Evolutionary conservation across 2,113 vertebrate genomes (phyloP).

Genomic region (Misgurnus anguillicaudatus): DNA sequence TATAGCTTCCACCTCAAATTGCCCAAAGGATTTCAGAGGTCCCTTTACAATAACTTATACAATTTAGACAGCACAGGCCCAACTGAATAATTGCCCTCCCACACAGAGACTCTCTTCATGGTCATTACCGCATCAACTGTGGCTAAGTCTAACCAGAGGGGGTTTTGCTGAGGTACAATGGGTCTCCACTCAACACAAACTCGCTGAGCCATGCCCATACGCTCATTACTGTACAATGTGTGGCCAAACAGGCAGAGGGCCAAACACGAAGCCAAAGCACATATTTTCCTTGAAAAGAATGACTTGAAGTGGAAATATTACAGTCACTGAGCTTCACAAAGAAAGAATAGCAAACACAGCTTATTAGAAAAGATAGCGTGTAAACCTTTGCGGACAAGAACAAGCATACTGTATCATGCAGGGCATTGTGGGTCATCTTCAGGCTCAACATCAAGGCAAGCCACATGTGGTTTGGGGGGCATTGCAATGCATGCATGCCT

Average conservation of each 20-base stretch:
- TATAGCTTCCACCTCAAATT: conserved; percentile 32
- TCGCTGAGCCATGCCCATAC: conserved; percentile 16
- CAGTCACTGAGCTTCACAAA: conserved; percentile 10
- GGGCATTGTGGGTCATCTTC: conserved; percentile 31
- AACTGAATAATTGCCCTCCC: conserved; percentile 11
- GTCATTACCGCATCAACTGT: background rate
- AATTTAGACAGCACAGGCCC: conserved; percentile 5
- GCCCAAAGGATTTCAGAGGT: conserved; percentile 29
- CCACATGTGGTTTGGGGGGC: conserved; percentile 33
- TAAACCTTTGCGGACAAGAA: conserved; percentile 50
- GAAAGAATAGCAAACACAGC: conserved; percentile 42
- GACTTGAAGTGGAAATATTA: conserved; percentile 15
- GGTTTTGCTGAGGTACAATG: conserved; percentile 1
- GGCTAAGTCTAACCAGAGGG: conserved; percentile 27
- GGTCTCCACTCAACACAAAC: conserved; percentile 37
- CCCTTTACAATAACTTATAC: conserved; percentile 27
- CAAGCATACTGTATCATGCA: conserved; percentile 24
- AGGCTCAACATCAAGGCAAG: conserved; percentile 31
- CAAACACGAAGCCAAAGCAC: conserved; percentile 47
- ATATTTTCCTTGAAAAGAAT: conserved; percentile 31
- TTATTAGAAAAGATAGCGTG: conserved; percentile 46
- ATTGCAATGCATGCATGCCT: conserved; percentile 56
- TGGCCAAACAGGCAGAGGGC: background rate
- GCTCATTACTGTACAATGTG: conserved; percentile 46
- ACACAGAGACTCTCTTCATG: background rate